Evolutionary conservation across 2,888 invertebrate species (phyloP), one percentile per base, ranked within the genome.

Genomic region (Tetragonisca angustula): DNA sequence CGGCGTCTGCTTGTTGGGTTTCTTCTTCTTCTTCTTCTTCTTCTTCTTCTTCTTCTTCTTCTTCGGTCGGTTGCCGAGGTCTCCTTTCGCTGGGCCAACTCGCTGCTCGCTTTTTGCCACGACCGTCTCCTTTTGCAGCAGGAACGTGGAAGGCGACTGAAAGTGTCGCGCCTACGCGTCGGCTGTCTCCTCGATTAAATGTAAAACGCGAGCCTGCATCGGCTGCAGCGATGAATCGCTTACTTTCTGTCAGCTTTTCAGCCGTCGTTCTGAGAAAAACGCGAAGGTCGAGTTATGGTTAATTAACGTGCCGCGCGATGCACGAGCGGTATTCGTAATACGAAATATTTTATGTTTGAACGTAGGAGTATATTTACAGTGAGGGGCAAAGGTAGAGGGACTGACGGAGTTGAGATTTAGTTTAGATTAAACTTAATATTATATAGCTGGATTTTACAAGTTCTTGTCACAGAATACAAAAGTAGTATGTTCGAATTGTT

Each of bases 131-230:
- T 79, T 78, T 76, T 27, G 49, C 73, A 76, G 76, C 71, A n/a
- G 43, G 77, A 65, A 71, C 65, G 21, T n/a, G 32, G 24, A 61
- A 65, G 64, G 27, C 68, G 54, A 27, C 64, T 80, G 49, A 73
- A 83, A 85, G 59, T 79, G 71, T 74, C 79, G 73, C 79, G 71
- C 76, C 73, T 78, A 82, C 82, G 74, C 70, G 43, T 61, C 17
- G 43, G 3, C 36, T 43, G 36, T 50, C n/a, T 61, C 54, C 50
- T 56, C 68, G 64, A 76, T 83, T 72, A 72, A 80, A 80, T 67
- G 59, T 52, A 67, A 70, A 82, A 79, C 52, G 52, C 49, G 82
- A 62, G 6, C 74, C 74, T 79, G 81, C 74, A 79, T 79, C 56
- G 43, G 32, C 15, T 21, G 21, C 21, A 4, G 27, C 24, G 61